Conservation (phyloP, 1,140 invertebrate genomes). For the Notospermus geniculatus region DNA sequence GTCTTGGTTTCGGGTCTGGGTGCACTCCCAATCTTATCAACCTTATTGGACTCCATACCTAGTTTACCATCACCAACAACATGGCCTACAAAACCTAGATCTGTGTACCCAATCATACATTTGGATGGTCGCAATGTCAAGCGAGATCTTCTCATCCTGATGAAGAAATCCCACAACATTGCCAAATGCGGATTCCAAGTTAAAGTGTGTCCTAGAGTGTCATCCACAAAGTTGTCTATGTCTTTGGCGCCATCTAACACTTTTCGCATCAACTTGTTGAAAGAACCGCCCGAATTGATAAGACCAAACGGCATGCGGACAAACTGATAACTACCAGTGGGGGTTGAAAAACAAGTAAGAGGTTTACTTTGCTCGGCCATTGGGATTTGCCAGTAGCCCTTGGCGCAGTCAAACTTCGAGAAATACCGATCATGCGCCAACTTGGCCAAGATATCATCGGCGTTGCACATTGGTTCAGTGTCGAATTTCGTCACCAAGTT, state of each 20-base stretch:
- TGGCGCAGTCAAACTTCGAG: conserved; percentile 5
- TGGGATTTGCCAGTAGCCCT: background rate
- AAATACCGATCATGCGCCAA: conserved; percentile 2
- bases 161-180: background rate
- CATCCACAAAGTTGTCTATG: conserved; percentile 1
- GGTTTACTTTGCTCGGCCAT: background rate
- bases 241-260: background rate
- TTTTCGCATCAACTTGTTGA: background rate
- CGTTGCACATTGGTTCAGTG: no score
- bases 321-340: background rate
- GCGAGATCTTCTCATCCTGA: background rate
- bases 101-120: background rate
- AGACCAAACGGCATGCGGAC: background rate
- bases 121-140: background rate
- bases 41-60: background rate
- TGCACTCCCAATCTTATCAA: background rate
- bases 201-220: background rate
- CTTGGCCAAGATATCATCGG: no score
- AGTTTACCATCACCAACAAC: background rate
- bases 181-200: background rate
- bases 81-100: no score
- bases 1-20: background rate
- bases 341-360: background rate
- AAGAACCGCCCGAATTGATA: background rate
- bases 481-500: no score